These are phyloP conservation scores for Pseudois nayaur DNA, from an alignment of 2,113 vertebrate species.

Conservation along the genomic window DNA sequence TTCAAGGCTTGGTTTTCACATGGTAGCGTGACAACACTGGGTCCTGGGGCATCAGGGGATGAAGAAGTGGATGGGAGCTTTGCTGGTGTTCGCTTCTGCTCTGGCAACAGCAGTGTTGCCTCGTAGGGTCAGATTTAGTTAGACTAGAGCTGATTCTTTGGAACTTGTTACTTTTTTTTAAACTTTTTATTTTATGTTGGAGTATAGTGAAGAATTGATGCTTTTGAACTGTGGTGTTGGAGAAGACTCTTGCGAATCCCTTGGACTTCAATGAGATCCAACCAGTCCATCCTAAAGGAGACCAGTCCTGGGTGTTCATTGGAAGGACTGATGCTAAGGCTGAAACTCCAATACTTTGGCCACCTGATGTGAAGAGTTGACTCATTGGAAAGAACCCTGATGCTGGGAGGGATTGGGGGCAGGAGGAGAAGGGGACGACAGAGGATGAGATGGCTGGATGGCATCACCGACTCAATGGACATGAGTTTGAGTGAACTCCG, in stretches of 20 bases:
- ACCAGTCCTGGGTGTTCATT: no score
- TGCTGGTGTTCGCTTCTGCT: neutral
- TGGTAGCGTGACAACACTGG: neutral
- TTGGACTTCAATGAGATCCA: neutral
- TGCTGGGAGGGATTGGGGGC: no score
- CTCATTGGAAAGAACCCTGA: no score
- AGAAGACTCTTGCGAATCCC: neutral
- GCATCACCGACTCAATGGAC: no score
- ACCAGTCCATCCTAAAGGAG: neutral
- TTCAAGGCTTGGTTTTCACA: neutral
- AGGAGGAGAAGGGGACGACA: no score
- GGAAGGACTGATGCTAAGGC: no score
- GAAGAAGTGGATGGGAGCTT: neutral
- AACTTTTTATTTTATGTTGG: neutral
- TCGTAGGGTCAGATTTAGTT: neutral
- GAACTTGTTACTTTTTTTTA: neutral
- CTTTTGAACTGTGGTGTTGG: neutral
- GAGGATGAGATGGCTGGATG: no score
- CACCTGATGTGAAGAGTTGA: no score
- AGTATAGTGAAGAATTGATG: neutral
- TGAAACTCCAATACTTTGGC: no score
- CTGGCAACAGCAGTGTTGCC: neutral
- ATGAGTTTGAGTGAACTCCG: no score
- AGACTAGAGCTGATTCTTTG: neutral
- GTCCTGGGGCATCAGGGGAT: neutral